Evolutionary conservation across 2,113 vertebrate species (phyloP).

Genomic region (Ctenodactylus gundi): DNA sequence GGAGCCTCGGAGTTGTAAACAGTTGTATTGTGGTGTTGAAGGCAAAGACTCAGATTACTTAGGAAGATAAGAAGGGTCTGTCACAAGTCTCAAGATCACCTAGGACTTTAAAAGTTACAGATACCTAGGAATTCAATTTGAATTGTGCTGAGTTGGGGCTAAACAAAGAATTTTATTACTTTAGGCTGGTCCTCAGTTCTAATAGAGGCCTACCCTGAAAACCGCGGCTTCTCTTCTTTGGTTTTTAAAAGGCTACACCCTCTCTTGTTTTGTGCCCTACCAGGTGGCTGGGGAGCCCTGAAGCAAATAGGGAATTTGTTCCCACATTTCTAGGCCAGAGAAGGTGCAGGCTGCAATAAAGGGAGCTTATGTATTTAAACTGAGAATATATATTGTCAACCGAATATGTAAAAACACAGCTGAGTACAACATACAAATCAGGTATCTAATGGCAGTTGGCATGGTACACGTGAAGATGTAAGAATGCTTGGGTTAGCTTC

Average conservation of each 20-base stretch:
- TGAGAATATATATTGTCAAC: neutral
- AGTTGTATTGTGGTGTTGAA: neutral
- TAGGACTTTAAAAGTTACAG: neutral
- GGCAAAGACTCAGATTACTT: neutral
- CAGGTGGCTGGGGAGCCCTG: rapidly evolving
- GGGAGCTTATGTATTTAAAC: neutral
- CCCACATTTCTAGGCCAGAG: neutral
- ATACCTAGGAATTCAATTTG: neutral
- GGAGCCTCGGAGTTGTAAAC: neutral
- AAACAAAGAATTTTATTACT: neutral
- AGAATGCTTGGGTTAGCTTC: too few relatives aligned
- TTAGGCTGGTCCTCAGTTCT: neutral
- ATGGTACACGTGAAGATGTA: neutral
- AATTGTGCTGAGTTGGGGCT: neutral
- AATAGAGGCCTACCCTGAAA: too few relatives aligned
- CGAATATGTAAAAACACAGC: neutral
- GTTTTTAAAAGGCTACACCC: too few relatives aligned
- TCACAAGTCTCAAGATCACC: neutral
- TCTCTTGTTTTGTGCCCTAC: neutral
- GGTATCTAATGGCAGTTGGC: neutral
- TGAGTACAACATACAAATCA: neutral
- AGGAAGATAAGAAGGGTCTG: neutral
- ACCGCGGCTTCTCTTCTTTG: rapidly evolving
- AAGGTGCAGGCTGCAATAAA: neutral
- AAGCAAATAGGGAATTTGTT: neutral